Evolutionary conservation across 2,797 vertebrate genomes (phyloP).

Genomic region (Myotis vivesi): DNA sequence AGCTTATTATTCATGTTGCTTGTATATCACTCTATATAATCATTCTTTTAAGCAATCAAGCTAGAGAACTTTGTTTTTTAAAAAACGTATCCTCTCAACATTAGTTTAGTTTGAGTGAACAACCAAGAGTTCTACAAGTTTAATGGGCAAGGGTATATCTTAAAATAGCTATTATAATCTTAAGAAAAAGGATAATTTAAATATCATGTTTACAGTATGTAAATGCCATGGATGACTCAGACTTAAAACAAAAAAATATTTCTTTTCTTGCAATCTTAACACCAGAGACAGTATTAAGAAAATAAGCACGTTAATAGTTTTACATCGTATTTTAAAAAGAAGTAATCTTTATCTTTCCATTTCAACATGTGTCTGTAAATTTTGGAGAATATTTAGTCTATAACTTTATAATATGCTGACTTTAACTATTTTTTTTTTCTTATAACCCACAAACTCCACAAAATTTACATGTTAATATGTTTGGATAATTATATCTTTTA

Average conservation of each 20-base stretch:
- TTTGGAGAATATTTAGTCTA: constrained; percentile 40
- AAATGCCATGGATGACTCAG: constrained; percentile 65
- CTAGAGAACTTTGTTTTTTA: constrained; percentile 71
- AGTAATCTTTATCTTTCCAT: constrained; percentile 14
- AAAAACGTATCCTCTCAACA: constrained; percentile 57
- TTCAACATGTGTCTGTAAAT: not conserved
- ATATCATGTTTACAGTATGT: constrained; percentile 73
- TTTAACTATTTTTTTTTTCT: constrained; percentile 26
- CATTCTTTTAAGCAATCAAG: constrained; percentile 76
- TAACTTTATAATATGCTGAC: constrained; percentile 20
- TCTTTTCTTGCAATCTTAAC: constrained; percentile 27
- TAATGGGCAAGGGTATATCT: constrained; percentile 71
- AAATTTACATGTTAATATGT: constrained; percentile 31
- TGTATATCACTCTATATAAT: constrained; percentile 68
- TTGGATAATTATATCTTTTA: constrained; percentile 56
- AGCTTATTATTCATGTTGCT: constrained; percentile 68
- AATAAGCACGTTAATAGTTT: constrained; percentile 71
- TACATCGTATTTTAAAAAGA: constrained; percentile 71
- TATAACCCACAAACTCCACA: not conserved
- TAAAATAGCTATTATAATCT: constrained; percentile 72
- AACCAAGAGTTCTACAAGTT: constrained; percentile 69
- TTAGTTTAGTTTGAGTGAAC: constrained; percentile 71
- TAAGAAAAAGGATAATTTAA: constrained; percentile 75
- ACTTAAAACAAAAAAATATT: constrained; percentile 65
- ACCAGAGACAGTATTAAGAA: constrained; percentile 63